Evolutionary conservation across 1,140 invertebrate species (phyloP).

Genomic region (Latrodectus geometricus): DNA sequence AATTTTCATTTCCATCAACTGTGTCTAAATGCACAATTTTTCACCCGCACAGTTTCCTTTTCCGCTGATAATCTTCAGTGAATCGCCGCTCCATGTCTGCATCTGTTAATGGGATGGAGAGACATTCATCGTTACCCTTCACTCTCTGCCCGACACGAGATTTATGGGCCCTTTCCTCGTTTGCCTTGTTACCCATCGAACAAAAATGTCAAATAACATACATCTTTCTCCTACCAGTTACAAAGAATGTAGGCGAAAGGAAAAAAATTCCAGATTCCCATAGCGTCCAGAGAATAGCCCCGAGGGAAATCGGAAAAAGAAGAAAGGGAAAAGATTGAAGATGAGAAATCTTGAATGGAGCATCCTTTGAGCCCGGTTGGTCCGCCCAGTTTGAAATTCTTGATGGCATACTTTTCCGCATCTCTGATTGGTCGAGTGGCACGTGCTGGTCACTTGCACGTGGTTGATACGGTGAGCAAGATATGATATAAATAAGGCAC

Average conservation of each 20-base stretch:
- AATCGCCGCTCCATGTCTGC: too few relatives aligned
- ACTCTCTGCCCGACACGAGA: not conserved
- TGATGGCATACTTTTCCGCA: slow-evolving; percentile 45
- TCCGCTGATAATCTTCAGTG: too few relatives aligned
- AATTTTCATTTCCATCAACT: too few relatives aligned
- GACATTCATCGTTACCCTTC: not conserved
- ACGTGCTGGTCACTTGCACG: slow-evolving; percentile 32
- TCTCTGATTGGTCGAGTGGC: slow-evolving; percentile 16
- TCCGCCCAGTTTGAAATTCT: slow-evolving; percentile 25
- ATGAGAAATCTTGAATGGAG: slow-evolving; percentile 1
- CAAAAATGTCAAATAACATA: not conserved
- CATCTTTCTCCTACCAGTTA: not conserved
- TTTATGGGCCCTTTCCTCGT: not conserved
- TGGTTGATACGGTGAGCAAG: slow-evolving; percentile 11
- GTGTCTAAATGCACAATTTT: too few relatives aligned
- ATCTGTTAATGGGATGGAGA: not conserved
- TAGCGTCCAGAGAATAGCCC: not conserved
- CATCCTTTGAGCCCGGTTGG: slow-evolving; percentile 24
- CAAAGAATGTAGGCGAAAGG: not conserved
- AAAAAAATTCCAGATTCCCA: slow-evolving; percentile 11
- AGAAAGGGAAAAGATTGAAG: not conserved
- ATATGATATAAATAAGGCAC: slow-evolving; percentile 44
- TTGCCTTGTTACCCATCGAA: not conserved
- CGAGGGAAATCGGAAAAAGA: not conserved
- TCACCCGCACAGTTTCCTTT: too few relatives aligned